Conservation (phyloP, 2,888 invertebrate genomes). For the Lasioglossum oenotherae region DNA sequence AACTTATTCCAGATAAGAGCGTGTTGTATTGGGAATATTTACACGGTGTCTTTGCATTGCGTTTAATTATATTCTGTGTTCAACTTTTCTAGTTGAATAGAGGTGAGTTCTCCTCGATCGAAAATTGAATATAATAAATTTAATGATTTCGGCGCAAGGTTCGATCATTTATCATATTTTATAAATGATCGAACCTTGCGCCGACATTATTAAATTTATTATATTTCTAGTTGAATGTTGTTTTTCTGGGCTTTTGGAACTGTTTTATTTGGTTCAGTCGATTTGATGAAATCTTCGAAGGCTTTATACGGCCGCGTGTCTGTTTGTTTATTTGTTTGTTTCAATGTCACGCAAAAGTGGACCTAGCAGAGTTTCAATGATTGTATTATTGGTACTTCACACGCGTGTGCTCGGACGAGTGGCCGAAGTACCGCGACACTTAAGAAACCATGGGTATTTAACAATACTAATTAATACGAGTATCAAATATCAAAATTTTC, state of each 20-base stretch:
- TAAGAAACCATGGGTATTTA: neutral
- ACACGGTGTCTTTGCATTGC: neutral
- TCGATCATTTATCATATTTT: no score
- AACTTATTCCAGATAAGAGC: constrained; percentile 11
- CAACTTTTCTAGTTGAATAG: neutral
- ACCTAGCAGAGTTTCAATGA: neutral
- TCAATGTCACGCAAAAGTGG: neutral
- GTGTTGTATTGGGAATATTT: neutral
- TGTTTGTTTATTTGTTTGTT: neutral
- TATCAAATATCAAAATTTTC: no score
- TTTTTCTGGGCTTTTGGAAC: neutral
- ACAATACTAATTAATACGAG: neutral
- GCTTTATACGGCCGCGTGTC: neutral
- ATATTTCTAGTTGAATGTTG: neutral
- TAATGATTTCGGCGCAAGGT: no score
- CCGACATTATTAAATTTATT: no score
- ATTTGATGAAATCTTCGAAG: neutral
- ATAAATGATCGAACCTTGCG: no score
- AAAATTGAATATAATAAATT: no score
- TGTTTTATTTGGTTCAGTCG: neutral
- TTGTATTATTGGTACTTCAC: neutral
- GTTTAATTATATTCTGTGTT: neutral
- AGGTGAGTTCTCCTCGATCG: no score
- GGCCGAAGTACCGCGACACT: neutral
- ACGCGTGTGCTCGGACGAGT: neutral